A percentile compares a stretch with the other conserved stretches of the same genome.
These are phyloP conservation scores for Callyntrura guangdongensis DNA, from an alignment of 2,888 invertebrate species.

Conservation along the genomic window DNA sequence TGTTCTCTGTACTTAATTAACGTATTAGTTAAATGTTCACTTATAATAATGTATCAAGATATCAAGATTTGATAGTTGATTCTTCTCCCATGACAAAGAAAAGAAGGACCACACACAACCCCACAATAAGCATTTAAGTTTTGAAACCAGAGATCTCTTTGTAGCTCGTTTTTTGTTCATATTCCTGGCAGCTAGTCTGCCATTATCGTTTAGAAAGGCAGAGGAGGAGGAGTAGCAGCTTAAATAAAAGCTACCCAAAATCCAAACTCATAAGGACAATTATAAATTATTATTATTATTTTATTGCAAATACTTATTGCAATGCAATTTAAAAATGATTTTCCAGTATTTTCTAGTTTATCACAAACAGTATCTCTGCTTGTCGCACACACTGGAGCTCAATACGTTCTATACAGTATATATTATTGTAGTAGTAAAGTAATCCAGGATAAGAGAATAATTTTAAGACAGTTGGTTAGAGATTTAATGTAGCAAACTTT, in stretches of 20 bases:
- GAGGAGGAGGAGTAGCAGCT: too few species aligned
- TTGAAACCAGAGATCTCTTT: slow-evolving; percentile 54
- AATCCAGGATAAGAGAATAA: background rate
- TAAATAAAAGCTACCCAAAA: too few species aligned
- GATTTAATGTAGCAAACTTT: too few species aligned
- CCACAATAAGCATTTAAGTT: slow-evolving; percentile 10
- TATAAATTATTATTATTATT: too few species aligned
- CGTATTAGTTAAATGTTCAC: background rate
- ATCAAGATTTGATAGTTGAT: too few species aligned
- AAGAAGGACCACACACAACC: background rate
- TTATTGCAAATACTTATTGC: too few species aligned
- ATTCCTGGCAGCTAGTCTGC: too few species aligned
- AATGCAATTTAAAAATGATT: background rate
- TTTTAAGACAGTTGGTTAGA: too few species aligned
- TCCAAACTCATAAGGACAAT: too few species aligned
- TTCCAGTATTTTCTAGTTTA: background rate
- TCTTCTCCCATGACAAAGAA: background rate
- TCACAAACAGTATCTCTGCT: background rate
- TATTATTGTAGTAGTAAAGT: background rate
- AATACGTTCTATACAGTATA: background rate
- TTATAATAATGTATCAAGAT: too few species aligned
- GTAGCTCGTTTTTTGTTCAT: background rate
- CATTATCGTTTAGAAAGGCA: too few species aligned
- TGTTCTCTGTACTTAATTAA: slow-evolving; percentile 18
- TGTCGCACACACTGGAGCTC: background rate